A percentile compares a stretch with the other conserved stretches of the same genome.
Evolutionary conservation across 2,113 vertebrate species (phyloP).

Genomic region (Mustela lutreola): DNA sequence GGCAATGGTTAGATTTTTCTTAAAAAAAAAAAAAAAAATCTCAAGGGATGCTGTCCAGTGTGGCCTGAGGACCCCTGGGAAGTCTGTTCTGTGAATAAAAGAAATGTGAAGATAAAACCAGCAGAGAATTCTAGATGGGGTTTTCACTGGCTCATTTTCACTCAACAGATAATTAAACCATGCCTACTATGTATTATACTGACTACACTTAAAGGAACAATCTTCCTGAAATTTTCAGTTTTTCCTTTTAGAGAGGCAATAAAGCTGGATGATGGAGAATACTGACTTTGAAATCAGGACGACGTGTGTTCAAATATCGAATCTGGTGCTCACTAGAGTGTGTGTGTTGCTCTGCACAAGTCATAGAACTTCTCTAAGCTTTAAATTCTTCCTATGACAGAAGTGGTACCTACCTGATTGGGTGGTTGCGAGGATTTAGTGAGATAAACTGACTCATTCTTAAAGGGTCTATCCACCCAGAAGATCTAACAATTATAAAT

Average conservation of each 20-base stretch:
- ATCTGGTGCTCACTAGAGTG: not conserved
- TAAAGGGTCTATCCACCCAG: too few species aligned
- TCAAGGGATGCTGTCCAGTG: not conserved
- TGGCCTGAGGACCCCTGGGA: not conserved
- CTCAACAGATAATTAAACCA: not conserved
- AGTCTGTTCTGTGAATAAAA: conserved; percentile 24
- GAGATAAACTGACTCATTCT: not conserved
- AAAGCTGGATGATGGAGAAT: not conserved
- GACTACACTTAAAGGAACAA: not conserved
- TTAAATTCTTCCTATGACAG: not conserved
- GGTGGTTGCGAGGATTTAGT: not conserved
- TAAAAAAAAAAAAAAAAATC: not conserved
- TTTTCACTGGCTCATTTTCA: conserved; percentile 53
- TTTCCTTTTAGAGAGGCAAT: not conserved
- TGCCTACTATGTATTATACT: not conserved
- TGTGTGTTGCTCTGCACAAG: not conserved
- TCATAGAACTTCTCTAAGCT: not conserved
- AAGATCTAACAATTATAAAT: too few species aligned
- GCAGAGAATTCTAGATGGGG: not conserved
- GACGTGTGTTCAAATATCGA: not conserved
- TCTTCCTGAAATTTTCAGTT: not conserved
- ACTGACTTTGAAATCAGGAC: not conserved
- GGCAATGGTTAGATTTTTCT: conserved; percentile 2
- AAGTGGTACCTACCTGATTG: not conserved
- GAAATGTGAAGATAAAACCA: conserved; percentile 14